Evolutionary conservation across 2,888 invertebrate species (phyloP), one percentile per base, ranked within the genome.

Genomic region (Drosophila merina): DNA sequence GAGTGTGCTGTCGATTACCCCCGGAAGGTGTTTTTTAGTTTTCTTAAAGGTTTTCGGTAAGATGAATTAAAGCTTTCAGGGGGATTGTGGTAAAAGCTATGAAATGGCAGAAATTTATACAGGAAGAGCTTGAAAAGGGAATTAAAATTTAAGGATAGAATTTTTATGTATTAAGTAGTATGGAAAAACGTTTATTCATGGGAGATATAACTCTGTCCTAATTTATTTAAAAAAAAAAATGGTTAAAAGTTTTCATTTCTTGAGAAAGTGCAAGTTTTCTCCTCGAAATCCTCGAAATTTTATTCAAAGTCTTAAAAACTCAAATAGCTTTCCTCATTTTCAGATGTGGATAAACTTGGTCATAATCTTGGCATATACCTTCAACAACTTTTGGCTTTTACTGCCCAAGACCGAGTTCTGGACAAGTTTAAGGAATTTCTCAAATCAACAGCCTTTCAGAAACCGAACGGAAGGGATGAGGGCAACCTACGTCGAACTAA

Each of bases 391-490:
- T 67, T 67, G 50, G 57, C 58, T 69, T 57, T 52, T 50, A 50
- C 49, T 62, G 44, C 42, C 26, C 48, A 28, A 28, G 1, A 28
- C 28, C 28, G 60, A 63, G 49, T 63, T 63, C 42, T 28, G 63
- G 63, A 62, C 62, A 63, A 63, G 49, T 63, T 63, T 63, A 55
- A 57, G 62, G 57, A 64, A 63, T 71, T 64, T 72, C 79, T 66
- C 64, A 76, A 81, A 81, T 81, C 81, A 81, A 75, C 81, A 73
- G 86, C 86, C 78, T 70, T 80, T 80, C 74, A 72, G 56, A 70
- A 70, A 14, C 10, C 30, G 45, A 62, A 62, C 40, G 8, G 3
- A 9, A 1, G 42, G 10, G 8, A 7, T 10, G 14, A 8, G 12
- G 33, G 38, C 28, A 28, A 25, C 31, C 51, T 4, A 57, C 57